Evolutionary conservation across 2,113 vertebrate species (phyloP), one percentile per base, ranked within the genome.

Genomic region (Phainopepla nitens): DNA sequence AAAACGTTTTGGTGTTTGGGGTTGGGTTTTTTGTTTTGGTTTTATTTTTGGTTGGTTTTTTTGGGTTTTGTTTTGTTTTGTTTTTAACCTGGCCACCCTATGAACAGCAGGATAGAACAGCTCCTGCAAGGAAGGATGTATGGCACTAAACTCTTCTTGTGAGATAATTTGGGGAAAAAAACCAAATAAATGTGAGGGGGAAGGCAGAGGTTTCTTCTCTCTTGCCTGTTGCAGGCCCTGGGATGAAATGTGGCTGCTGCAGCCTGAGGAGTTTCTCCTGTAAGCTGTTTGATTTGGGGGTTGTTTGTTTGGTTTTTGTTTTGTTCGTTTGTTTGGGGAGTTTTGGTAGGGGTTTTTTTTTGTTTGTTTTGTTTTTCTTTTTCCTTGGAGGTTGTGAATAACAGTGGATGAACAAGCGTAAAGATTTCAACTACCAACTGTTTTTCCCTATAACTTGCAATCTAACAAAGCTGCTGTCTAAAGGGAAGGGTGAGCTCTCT

Each of bases 321-420:
- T 10, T 29, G 4, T 58, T 16, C 15, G 15, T 39, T 57, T 41
- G 24, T 45, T 62, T 53, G 13, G 4, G 5, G 9, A 3, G 2
- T 0, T 47, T 65, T 73, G 23, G 19, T 64, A n/a, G 21, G 10
- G 25, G 7, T 23, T 24, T 4, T 22, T 47, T 7, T 18, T 47
- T 28, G 4, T 7, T 7, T 7, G 10, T 33, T 41, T 14, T 22
- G 13, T 18, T 41, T 61, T 41, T 28, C 17, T 6, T 7, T 6
- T 33, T 24, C 1, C 11, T 50, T 60, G 22, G 56, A 35, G 24
- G 16, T 25, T 18, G 2, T 10, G 14, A 42, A 2, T 39, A 27
- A 25, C 3, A 50, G 9, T 0, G 6, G 39, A 24, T 11, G 17
- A 78, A n/a, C 4, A 45, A 65, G 28, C 0, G 0, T 10, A 4